Evolutionary conservation across 2,113 vertebrate genomes (phyloP).

Genomic region (Thalassarche chlororhynchos): DNA sequence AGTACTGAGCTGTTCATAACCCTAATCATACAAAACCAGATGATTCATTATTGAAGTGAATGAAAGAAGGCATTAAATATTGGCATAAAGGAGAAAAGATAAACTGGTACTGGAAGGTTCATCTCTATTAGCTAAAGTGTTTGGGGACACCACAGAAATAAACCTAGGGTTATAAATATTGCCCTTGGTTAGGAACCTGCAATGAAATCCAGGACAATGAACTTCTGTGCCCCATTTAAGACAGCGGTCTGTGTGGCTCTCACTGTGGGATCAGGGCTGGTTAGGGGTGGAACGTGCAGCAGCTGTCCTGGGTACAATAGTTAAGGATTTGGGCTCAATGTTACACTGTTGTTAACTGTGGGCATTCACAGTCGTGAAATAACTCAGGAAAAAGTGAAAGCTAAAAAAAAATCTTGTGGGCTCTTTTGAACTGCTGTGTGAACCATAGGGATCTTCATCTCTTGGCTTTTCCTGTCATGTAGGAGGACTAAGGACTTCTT

Average conservation of each 20-base stretch:
- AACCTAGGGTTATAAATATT: background rate
- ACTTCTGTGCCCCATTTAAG: background rate
- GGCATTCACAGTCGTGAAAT: background rate
- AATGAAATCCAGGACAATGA: background rate
- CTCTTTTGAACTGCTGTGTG: background rate
- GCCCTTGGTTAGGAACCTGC: background rate
- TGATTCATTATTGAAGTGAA: slow-evolving; percentile 26
- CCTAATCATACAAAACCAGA: slow-evolving; percentile 14
- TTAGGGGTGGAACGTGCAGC: accelerated
- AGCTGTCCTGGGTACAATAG: background rate
- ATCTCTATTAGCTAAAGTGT: background rate
- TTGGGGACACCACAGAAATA: slow-evolving; percentile 7
- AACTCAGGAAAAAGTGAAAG: background rate
- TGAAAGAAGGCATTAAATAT: slow-evolving; percentile 42
- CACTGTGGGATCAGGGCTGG: background rate
- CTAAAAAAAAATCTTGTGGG: background rate
- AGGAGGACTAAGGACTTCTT: background rate
- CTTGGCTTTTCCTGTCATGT: background rate
- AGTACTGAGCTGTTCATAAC: slow-evolving; percentile 12
- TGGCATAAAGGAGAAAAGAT: slow-evolving; percentile 23
- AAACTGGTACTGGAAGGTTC: slow-evolving; percentile 12
- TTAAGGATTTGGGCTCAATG: background rate
- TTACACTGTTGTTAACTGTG: background rate
- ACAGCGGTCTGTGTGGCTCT: background rate
- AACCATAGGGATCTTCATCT: background rate